A percentile compares a stretch with the other conserved stretches of the same genome.
Evolutionary conservation across 2,888 invertebrate species (phyloP).

Genomic region (Dolichomitus sp.): DNA sequence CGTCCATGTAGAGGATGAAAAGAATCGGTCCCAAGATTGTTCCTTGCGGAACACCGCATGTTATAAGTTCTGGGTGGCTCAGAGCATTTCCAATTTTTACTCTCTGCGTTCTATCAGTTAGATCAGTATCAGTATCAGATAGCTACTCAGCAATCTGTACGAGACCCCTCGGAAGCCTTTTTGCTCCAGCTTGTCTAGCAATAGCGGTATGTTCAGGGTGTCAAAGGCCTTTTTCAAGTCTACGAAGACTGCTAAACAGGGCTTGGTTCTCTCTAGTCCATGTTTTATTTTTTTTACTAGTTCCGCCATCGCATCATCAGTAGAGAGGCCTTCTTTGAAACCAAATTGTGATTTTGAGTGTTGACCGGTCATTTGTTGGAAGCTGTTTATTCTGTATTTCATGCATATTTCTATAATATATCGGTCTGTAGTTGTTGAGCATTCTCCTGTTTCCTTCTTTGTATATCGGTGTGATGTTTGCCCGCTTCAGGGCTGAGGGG

Average conservation of each 20-base stretch:
- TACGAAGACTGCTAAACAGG: slow-evolving; percentile 7
- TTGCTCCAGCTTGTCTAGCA: slow-evolving; percentile 1
- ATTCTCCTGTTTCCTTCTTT: slow-evolving; percentile 2
- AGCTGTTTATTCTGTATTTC: background rate
- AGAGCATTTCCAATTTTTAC: background rate
- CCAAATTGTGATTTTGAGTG: background rate
- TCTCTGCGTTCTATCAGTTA: background rate
- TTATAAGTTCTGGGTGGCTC: too few species aligned
- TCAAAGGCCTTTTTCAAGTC: slow-evolving; percentile 22
- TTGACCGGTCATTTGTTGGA: background rate
- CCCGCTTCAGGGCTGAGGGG: background rate
- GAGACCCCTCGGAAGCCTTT: background rate
- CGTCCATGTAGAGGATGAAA: slow-evolving; percentile 10
- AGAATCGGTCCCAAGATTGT: slow-evolving; percentile 12
- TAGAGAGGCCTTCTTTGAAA: slow-evolving; percentile 1
- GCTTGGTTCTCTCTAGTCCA: background rate
- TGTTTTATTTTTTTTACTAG: background rate
- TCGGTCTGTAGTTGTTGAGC: slow-evolving; percentile 11
- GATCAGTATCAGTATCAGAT: too few species aligned
- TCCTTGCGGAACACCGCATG: slow-evolving; percentile 1
- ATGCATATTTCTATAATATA: slow-evolving; percentile 6
- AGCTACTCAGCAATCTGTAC: background rate
- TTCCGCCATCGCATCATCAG: background rate
- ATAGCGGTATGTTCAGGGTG: slow-evolving; percentile 8
- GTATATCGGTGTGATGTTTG: background rate